These are phyloP conservation scores for Micrasema longulum DNA, from an alignment of 1,140 invertebrate genomes.

Conservation along the genomic window DNA sequence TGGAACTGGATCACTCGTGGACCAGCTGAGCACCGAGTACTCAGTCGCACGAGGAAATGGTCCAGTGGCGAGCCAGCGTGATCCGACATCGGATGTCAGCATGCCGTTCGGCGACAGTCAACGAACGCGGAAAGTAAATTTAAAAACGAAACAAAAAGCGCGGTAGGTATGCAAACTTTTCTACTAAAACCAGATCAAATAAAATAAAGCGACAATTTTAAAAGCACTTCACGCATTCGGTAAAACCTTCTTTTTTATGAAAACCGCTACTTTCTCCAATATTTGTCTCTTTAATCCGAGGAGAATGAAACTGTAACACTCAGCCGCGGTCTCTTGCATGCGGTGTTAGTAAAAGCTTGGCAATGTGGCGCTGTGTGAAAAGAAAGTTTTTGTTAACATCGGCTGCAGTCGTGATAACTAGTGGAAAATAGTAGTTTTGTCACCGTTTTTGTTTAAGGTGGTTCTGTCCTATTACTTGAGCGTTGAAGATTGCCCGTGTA, in stretches of 20 bases:
- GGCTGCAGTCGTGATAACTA: background rate
- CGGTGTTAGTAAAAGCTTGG: background rate
- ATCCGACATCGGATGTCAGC: constrained; percentile 48
- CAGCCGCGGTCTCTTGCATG: constrained; percentile 4
- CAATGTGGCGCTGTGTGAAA: background rate
- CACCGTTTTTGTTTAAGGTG: background rate
- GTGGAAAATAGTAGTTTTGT: background rate
- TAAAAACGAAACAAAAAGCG: constrained; percentile 53
- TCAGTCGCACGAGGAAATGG: constrained; percentile 8
- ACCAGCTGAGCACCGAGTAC: background rate
- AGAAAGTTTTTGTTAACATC: constrained; percentile 1
- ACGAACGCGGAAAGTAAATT: constrained; percentile 45
- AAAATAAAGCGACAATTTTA: background rate
- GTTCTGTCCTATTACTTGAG: background rate
- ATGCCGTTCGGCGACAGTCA: constrained; percentile 39
- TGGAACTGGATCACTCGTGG: constrained; percentile 29
- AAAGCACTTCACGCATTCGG: background rate
- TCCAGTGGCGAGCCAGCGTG: background rate
- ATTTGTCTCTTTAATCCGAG: background rate
- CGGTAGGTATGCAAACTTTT: constrained; percentile 15
- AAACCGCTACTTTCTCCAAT: background rate
- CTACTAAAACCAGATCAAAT: constrained; percentile 15
- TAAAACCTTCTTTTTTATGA: background rate
- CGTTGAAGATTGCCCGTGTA: constrained; percentile 13
- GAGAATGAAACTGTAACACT: constrained; percentile 39